Conservation (phyloP, 2,113 vertebrate genomes). For the Loxodonta africana region DNA sequence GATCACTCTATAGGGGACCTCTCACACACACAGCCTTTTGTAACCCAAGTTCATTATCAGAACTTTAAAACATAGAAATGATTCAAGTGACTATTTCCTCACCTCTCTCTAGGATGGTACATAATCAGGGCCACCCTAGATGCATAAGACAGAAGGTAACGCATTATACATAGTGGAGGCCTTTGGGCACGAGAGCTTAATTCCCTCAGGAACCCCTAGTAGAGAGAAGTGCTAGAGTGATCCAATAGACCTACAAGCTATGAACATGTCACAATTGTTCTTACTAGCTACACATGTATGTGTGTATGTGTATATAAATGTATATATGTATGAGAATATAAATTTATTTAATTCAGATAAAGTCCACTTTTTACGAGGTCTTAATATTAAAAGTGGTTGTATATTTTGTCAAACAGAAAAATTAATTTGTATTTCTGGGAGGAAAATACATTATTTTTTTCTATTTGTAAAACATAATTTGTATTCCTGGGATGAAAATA, state of each 20-base stretch:
- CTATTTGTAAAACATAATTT: slow-evolving; percentile 48
- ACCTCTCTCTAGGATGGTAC: neutral
- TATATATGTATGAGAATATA: neutral
- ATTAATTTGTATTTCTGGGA: slow-evolving; percentile 45
- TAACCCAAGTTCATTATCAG: neutral
- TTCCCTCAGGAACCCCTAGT: neutral
- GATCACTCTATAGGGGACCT: neutral
- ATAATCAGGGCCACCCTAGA: neutral
- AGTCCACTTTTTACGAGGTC: neutral
- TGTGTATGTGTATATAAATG: neutral
- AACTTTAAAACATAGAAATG: neutral
- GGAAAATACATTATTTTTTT: slow-evolving; percentile 49
- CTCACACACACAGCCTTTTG: neutral
- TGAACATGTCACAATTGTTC: neutral
- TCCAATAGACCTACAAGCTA: neutral
- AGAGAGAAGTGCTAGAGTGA: neutral
- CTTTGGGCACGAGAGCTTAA: neutral
- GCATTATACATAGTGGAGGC: neutral
- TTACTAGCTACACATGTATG: neutral
- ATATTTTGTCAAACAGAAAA: slow-evolving; percentile 44
- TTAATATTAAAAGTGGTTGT: neutral
- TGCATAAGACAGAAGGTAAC: neutral
- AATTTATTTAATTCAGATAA: neutral
- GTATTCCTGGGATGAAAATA: slow-evolving; percentile 49
- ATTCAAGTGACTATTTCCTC: neutral